A percentile compares a stretch with the other conserved stretches of the same genome.
Evolutionary conservation across 2,888 invertebrate species (phyloP).

Genomic region (Erannis defoliaria): DNA sequence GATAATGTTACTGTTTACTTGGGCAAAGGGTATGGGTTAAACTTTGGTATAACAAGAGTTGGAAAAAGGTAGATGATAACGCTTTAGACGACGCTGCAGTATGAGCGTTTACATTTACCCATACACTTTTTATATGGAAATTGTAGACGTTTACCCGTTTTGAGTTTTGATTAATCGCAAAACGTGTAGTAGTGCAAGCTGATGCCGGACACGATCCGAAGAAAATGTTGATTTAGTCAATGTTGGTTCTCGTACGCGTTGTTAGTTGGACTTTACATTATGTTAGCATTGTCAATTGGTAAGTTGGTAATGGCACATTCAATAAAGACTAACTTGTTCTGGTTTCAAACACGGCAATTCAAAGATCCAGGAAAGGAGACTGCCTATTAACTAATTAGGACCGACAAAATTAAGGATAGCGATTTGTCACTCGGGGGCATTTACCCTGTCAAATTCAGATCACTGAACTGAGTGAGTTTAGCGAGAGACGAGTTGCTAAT

Average conservation of each 20-base stretch:
- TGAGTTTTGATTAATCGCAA: too few species aligned
- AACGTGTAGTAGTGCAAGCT: too few species aligned
- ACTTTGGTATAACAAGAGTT: not conserved
- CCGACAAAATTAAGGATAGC: slow-evolving; percentile 26
- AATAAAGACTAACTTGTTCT: slow-evolving; percentile 3
- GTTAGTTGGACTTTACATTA: too few species aligned
- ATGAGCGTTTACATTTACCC: not conserved
- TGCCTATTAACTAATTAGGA: slow-evolving; percentile 27
- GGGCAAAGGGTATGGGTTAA: slow-evolving; percentile 1
- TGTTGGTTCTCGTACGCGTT: too few species aligned
- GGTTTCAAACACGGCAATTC: slow-evolving; percentile 12
- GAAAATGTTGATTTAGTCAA: too few species aligned
- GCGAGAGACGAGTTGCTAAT: slow-evolving; percentile 26
- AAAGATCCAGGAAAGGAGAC: slow-evolving; percentile 23
- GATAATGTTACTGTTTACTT: slow-evolving; percentile 26
- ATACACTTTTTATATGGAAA: too few species aligned
- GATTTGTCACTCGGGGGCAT: slow-evolving; percentile 24
- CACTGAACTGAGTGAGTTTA: slow-evolving; percentile 32
- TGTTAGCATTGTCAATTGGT: not conserved
- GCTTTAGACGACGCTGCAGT: not conserved
- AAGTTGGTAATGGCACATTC: not conserved
- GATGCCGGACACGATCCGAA: too few species aligned
- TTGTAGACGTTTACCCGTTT: too few species aligned
- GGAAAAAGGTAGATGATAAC: not conserved
- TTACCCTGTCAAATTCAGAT: slow-evolving; percentile 32